phyloP scores from a whole-genome alignment of 2,888 invertebrate species.

The Mimachlamys varia region DNA sequence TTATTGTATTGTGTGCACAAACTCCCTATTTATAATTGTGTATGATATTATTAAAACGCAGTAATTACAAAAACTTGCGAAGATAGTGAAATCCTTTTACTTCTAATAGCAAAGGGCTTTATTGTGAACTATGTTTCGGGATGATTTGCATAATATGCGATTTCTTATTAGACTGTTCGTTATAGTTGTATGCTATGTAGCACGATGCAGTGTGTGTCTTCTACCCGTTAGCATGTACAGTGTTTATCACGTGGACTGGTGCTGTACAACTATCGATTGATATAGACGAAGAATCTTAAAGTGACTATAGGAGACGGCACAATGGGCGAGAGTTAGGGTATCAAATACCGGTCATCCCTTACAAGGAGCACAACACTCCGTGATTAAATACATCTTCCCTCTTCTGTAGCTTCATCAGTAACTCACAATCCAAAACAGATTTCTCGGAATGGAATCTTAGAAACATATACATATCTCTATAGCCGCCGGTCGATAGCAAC shows the following conservation, averaged over 20 bases:
- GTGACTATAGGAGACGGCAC: not conserved
- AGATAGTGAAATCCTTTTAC: too few species aligned
- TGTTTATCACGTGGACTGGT: not conserved
- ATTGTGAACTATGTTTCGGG: too few species aligned
- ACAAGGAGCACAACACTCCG: not conserved
- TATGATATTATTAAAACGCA: too few species aligned
- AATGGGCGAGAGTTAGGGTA: not conserved
- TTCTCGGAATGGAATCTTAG: constrained; percentile 10
- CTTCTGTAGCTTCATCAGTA: constrained; percentile 17
- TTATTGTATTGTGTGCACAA: not conserved
- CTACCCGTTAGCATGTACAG: not conserved
- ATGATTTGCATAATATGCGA: too few species aligned
- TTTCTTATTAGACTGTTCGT: too few species aligned
- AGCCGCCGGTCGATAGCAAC: not conserved
- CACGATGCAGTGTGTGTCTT: too few species aligned
- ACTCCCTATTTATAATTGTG: not conserved
- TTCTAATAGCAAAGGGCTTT: too few species aligned
- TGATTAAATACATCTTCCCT: not conserved
- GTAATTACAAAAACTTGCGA: too few species aligned
- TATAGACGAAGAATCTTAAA: not conserved
- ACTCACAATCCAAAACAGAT: constrained; percentile 16
- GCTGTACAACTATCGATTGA: not conserved
- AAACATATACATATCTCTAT: constrained; percentile 21
- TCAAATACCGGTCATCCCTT: constrained; percentile 4
- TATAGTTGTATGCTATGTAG: too few species aligned